phyloP scores from a whole-genome alignment of 2,888 invertebrate genomes.

The Drosophila ezoana region DNA sequence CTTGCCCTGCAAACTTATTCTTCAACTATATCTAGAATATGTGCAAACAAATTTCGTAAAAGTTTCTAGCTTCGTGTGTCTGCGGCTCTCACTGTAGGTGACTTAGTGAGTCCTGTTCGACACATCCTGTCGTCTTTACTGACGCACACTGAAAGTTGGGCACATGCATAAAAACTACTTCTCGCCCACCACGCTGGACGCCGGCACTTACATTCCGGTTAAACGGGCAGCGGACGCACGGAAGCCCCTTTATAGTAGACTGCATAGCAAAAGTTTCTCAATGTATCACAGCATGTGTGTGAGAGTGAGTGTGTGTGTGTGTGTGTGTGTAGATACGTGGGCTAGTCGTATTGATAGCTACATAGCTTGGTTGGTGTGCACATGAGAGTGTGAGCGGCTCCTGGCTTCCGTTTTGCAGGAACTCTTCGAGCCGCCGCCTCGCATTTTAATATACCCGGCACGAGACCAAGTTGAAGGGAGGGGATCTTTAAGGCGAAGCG shows the following conservation, averaged over 20 bases:
- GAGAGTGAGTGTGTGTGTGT: not conserved
- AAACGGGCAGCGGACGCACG: conserved; percentile 13
- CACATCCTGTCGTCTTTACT: conserved; percentile 65
- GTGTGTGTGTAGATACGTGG: not conserved
- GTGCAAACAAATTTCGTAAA: conserved; percentile 55
- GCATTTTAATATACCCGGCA: conserved; percentile 54
- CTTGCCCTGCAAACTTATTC: not conserved
- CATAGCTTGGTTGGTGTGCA: not conserved
- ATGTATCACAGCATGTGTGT: conserved; percentile 18
- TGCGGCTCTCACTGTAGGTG: conserved; percentile 6
- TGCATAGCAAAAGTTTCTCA: conserved; percentile 33
- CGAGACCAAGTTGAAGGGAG: not conserved
- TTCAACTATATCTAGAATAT: conserved; percentile 13
- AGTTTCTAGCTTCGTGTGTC: conserved; percentile 30
- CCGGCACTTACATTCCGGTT: conserved; percentile 36
- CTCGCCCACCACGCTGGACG: not conserved
- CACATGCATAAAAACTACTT: conserved; percentile 27
- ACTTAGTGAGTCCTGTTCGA: conserved; percentile 52
- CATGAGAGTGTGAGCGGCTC: conserved; percentile 3
- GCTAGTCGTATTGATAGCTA: conserved; percentile 8
- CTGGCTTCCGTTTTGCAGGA: conserved; percentile 49
- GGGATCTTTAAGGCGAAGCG: conserved; percentile 22
- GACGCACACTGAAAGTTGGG: conserved; percentile 43
- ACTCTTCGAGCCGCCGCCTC: conserved; percentile 27
- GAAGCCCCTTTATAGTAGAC: conserved; percentile 11